These are phyloP conservation scores for human DNA, from an alignment of 2,113 vertebrate species.

Conservation along the genomic window GRCh38 chr5:6458501-6459000, in stretches of 20 bases:
- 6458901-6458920: neutral
- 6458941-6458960: neutral
- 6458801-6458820: neutral
- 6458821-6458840: neutral
- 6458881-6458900: neutral
- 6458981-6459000: neutral
- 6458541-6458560: fast-evolving
- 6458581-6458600: neutral
- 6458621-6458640: neutral
- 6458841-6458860: neutral
- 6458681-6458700: neutral
- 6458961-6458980: too few relatives aligned
- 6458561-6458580: neutral
- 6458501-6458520: neutral
- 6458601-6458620: neutral
- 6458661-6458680: neutral
- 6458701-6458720: neutral
- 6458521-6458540: neutral
- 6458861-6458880: neutral
- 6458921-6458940: fast-evolving
- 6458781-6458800: neutral
- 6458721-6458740: neutral
- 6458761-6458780: neutral
- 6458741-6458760: neutral
- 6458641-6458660: neutral